A percentile compares a stretch with the other conserved stretches of the same genome.
Conservation (phyloP, 2,113 vertebrate genomes). For the Tyrannus savana region DNA sequence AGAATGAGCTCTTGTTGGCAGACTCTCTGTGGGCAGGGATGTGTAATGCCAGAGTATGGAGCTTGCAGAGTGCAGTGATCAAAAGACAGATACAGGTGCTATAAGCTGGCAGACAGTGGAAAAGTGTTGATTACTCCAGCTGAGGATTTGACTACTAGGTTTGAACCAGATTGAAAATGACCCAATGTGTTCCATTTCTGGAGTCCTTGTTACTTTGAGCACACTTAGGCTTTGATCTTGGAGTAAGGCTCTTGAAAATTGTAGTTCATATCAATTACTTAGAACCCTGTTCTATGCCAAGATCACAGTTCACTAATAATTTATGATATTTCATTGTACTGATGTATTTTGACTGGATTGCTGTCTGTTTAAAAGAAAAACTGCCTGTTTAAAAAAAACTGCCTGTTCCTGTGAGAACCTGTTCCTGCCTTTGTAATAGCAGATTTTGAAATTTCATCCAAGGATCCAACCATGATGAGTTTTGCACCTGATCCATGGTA, state of each 20-base stretch:
- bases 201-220: not conserved
- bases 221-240: not conserved
- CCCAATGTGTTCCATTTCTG: not conserved
- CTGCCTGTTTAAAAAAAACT: not conserved
- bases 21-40: not conserved
- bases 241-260: not conserved
- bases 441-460: not conserved
- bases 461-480: not conserved
- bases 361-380: not conserved
- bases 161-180: not conserved
- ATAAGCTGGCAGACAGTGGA: not conserved
- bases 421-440: not conserved
- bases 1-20: not conserved
- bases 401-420: not conserved
- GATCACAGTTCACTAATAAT: not conserved
- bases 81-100: not conserved
- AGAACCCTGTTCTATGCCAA: not conserved
- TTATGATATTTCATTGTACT: not conserved
- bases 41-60: not conserved
- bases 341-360: not conserved
- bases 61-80: not conserved
- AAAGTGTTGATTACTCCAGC: not conserved
- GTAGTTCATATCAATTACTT: not conserved
- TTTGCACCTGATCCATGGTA: not conserved
- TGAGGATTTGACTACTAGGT: not conserved